Base-by-base conservation (phyloP, 2,113 vertebrate species). In the Tricholaema leucomelas region DNA sequence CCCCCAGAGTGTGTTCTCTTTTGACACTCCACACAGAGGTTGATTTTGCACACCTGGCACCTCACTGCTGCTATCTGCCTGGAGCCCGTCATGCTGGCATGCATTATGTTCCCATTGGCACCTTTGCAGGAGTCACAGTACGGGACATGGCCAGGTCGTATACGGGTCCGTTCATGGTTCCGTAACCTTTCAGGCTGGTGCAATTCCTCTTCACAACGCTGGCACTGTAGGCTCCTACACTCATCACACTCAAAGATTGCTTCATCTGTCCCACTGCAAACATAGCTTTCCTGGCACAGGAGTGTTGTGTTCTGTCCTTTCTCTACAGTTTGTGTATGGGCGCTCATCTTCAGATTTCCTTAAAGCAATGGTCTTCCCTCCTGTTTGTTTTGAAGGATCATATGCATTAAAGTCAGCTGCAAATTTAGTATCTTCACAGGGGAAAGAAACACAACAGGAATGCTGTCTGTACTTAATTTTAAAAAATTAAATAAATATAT, bases 251-350 rank as follows among this genome's bases (percentile, higher is more conserved):
- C 99, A 24, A 98, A 99, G 13, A 98, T 83, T 10, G 99, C 99
- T 93, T 99, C 98, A 5, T 99, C 98, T 3, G 98, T 97, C 28
- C 99, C 99, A 9, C 99, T 98, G 58, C 99, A 99, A 50, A 98
- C 98, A 21, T 99, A 99, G 94, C 98, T 99, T 92, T 99, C 99
- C 96, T 99, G 99, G 94, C 99, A 99, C 69, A 98, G 93, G 8
- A 98, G 97, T 5, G 92, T 92, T 0, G 98, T 97, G 92, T 97
- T 98, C 88, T 98, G 96, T n/a, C 97, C 98, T 67, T 98, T 98
- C 96, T 99, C 98, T 38, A 92, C 97, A 81, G 97, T 97, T 70
- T 97, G 97, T 17, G 98, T 97, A 85, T 98, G 98, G 42, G 98
- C 97, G 31, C 98, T 99, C 99, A 99, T 99, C 59, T 94, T 98